Evolutionary conservation across 2,888 invertebrate species (phyloP), one percentile per base, ranked within the genome.

Genomic region (Stegana nigrithorax): DNA sequence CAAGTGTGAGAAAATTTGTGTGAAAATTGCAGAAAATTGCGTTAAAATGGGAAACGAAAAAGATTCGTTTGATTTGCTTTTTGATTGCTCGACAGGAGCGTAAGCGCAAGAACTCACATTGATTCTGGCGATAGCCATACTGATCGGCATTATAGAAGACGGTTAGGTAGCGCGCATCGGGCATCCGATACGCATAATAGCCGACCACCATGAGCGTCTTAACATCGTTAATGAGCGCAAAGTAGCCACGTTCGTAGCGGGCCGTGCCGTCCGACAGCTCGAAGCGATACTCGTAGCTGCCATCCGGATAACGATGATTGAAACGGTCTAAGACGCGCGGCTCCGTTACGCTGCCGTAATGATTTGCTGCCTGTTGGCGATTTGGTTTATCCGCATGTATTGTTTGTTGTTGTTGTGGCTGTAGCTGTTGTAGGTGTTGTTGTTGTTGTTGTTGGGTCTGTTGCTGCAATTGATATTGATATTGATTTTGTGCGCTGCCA

Each of bases 141-240:
- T 80, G 83, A 71, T 84, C 83, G 26, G 84, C 83, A 66, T 83
- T 84, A 36, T 84, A 84, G 73, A 84, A 84, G 4, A 84, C 84
- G 0, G 83, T 84, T 6, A 83, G 62, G 36, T 75, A 84, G 1
- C 81, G 73, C 0, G 71, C 73, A 61, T 81, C 78, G 25, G 79
- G 72, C 75, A 81, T 74, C 6, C 81, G 78, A 59, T 84, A 83
- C 2, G 83, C 77, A 42, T 84, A 84, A 53, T 83, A 84, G 5
- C 83, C 83, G 1, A 82, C 81, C 0, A 84, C 83, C 58, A 83
- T 81, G 6, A 84, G 58, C 8, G 79, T 81, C 59, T 78, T 79
- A 4, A 75, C 64, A 47, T 82, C 68, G 36, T 83, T 73, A 39
- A 77, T 53, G 14, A 64, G 63, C 29, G 74, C 72, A 12, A 84